A percentile compares a stretch with the other conserved stretches of the same genome.
Conservation (phyloP, 2,797 vertebrate species). For the Melanotaenia trifasciata region DNA sequence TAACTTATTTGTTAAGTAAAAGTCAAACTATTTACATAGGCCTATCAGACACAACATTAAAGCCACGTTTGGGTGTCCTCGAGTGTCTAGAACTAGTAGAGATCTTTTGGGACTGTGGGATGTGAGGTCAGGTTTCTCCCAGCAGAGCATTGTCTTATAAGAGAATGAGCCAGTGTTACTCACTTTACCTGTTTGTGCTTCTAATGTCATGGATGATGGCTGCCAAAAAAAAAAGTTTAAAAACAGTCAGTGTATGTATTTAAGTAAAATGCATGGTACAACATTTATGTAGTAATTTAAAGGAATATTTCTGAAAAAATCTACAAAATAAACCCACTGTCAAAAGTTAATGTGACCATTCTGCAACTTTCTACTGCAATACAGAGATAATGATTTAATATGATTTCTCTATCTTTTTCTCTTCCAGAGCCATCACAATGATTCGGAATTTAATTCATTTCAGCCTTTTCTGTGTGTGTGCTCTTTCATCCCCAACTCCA, state of each 20-base stretch:
- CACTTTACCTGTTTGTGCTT: not conserved
- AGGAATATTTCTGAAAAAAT: not conserved
- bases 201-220: not conserved
- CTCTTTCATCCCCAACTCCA: slow-evolving; percentile 54
- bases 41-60: too few relatives aligned
- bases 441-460: slow-evolving; percentile 54
- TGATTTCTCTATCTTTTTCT: slow-evolving; percentile 14
- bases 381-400: not conserved
- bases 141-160: too few relatives aligned
- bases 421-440: slow-evolving; percentile 64
- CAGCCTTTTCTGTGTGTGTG: slow-evolving; percentile 53
- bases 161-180: not conserved
- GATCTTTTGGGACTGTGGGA: not conserved
- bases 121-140: not conserved
- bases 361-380: not conserved
- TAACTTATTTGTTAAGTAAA: too few relatives aligned
- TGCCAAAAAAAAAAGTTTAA: not conserved
- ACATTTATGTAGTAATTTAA: not conserved
- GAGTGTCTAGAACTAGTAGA: not conserved
- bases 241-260: not conserved
- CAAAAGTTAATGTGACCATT: not conserved
- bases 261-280: not conserved
- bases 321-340: not conserved
- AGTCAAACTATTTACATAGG: too few relatives aligned
- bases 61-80: too few relatives aligned